Evolutionary conservation across 2,113 vertebrate species (phyloP).

Genomic region (Clarias macrocephalus): DNA sequence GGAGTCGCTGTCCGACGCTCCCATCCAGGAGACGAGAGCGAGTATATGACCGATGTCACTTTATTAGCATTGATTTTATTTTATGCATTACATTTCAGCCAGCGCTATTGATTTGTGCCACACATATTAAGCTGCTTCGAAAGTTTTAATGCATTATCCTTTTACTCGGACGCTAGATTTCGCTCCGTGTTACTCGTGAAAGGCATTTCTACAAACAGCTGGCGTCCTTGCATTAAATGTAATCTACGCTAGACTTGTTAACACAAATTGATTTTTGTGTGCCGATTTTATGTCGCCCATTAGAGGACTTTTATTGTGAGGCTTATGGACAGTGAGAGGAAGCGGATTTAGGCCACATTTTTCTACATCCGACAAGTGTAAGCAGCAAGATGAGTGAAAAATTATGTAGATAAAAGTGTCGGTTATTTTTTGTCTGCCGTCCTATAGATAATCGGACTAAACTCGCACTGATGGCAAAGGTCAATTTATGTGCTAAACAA

Average conservation of each 20-base stretch:
- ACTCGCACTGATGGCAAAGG: not conserved
- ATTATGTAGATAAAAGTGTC: not conserved
- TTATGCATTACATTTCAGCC: constrained; percentile 71
- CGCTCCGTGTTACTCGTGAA: constrained; percentile 47
- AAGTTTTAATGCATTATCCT: constrained; percentile 61
- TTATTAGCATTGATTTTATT: constrained; percentile 77
- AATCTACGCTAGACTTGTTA: constrained; percentile 35
- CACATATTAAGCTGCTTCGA: constrained; percentile 55
- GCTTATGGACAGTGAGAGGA: constrained; percentile 13
- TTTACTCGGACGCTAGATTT: constrained; percentile 43
- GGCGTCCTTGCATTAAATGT: constrained; percentile 50
- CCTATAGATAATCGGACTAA: not conserved
- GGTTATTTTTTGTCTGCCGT: too few species aligned
- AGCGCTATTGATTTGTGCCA: constrained; percentile 66
- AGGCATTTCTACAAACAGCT: constrained; percentile 50
- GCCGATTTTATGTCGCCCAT: constrained; percentile 34
- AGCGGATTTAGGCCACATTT: not conserved
- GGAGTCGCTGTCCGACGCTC: constrained; percentile 48
- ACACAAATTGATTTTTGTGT: constrained; percentile 39
- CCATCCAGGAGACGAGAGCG: constrained; percentile 46
- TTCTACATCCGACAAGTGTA: not conserved
- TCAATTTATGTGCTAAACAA: not conserved
- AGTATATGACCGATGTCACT: constrained; percentile 68
- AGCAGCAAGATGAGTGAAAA: not conserved
- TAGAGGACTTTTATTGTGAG: constrained; percentile 35